A percentile compares a stretch with the other conserved stretches of the same genome.
These are phyloP conservation scores for Zophobas atratus DNA, from an alignment of 1,140 invertebrate species.

Conservation along the genomic window DNA sequence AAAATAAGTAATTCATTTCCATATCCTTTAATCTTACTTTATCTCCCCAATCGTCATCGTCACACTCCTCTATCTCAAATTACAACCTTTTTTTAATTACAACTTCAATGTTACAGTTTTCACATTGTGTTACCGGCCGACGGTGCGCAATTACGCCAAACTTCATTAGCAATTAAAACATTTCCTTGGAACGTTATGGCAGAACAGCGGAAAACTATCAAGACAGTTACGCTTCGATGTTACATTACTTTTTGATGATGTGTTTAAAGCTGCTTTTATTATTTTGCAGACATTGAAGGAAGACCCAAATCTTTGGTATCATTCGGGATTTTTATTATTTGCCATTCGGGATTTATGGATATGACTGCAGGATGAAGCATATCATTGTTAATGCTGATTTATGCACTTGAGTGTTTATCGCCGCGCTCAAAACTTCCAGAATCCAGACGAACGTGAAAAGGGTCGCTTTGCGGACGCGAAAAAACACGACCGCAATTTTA, in stretches of 20 bases:
- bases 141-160: background rate
- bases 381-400: constrained; percentile 36
- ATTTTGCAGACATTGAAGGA: background rate
- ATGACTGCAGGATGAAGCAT: constrained; percentile 12
- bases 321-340: constrained; percentile 32
- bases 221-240: background rate
- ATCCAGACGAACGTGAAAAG: no score
- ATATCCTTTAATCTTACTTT: no score
- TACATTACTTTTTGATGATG: constrained; percentile 4
- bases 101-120: no score
- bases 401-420: constrained; percentile 1
- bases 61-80: no score
- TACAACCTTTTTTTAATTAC: no score
- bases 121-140: no score
- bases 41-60: no score
- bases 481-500: no score
- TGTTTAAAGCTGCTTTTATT: constrained; percentile 12
- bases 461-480: no score
- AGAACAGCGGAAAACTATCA: background rate
- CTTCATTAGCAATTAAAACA: background rate
- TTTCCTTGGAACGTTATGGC: background rate
- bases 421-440: background rate
- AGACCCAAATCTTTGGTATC: constrained; percentile 21
- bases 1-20: no score
- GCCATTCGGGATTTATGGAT: constrained; percentile 27